Evolutionary conservation across 2,113 vertebrate species (phyloP).

Genomic region (cattle (Bos taurus)): DNA sequence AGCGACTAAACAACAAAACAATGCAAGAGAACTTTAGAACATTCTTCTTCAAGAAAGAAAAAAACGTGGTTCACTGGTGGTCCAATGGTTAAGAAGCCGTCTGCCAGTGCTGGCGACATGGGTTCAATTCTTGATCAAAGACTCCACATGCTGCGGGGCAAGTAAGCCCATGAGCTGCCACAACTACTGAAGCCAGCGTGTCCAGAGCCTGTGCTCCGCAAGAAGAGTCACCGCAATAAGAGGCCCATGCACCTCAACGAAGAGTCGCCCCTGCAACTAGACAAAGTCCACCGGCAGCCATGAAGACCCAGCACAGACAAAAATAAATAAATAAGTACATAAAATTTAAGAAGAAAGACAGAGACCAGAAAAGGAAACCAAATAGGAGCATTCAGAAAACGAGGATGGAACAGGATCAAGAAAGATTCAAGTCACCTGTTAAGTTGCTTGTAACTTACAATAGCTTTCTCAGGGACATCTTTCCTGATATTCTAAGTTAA

Average conservation of each 20-base stretch:
- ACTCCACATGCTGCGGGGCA: not conserved
- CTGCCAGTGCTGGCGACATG: not conserved
- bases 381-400: not conserved
- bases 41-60: not conserved
- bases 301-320: not conserved
- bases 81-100: not conserved
- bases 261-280: not conserved
- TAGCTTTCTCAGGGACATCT: not conserved
- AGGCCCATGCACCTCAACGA: not conserved
- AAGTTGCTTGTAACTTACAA: not conserved
- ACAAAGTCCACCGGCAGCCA: not conserved
- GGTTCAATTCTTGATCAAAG: not conserved
- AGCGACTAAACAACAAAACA: not conserved
- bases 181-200: not conserved
- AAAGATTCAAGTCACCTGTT: not conserved
- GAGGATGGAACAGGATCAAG: not conserved
- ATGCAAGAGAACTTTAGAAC: not conserved
- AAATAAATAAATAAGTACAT: not conserved
- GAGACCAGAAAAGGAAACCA: not conserved
- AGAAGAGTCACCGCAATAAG: not conserved
- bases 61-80: not conserved
- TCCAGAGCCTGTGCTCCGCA: not conserved
- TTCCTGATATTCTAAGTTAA: not conserved
- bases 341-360: not conserved
- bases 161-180: not conserved